These are phyloP conservation scores for Chrysomela aeneicollis DNA, from an alignment of 2,888 invertebrate species.

Conservation along the genomic window DNA sequence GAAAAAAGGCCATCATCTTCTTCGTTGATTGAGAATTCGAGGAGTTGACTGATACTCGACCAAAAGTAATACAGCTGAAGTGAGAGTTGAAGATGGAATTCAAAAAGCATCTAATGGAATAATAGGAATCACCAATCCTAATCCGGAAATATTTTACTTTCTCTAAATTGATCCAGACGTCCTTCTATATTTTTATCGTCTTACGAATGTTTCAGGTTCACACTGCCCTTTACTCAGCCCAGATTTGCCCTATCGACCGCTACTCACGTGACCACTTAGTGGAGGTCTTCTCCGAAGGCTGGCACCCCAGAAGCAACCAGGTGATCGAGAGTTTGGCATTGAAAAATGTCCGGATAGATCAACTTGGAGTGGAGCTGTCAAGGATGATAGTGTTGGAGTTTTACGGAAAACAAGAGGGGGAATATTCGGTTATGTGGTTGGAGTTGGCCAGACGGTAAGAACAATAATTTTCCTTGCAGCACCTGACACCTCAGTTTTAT, in stretches of 20 bases:
- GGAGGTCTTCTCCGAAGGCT: conserved; percentile 86
- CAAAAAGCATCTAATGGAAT: no score
- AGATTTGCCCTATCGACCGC: conserved; percentile 67
- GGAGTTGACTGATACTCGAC: no score
- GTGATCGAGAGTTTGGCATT: conserved; percentile 52
- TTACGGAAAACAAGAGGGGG: conserved; percentile 76
- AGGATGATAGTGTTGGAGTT: conserved; percentile 82
- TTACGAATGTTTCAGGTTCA: conserved; percentile 30
- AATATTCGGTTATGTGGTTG: conserved; percentile 83
- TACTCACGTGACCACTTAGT: conserved; percentile 70
- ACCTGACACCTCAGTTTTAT: no score
- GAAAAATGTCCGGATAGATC: conserved; percentile 65
- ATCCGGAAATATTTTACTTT: no score
- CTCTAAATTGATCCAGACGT: no score
- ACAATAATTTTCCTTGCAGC: neutral
- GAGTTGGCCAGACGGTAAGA: conserved; percentile 76
- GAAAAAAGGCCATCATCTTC: no score
- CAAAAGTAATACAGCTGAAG: no score
- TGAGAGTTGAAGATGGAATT: no score
- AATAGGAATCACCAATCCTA: no score
- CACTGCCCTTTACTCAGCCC: conserved; percentile 68
- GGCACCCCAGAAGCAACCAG: conserved; percentile 64
- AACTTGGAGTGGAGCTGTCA: conserved; percentile 69
- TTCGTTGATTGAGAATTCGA: no score
- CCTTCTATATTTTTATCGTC: no score